phyloP scores from a whole-genome alignment of 2,888 invertebrate species.

The Mesorhabditis spiculigera region DNA sequence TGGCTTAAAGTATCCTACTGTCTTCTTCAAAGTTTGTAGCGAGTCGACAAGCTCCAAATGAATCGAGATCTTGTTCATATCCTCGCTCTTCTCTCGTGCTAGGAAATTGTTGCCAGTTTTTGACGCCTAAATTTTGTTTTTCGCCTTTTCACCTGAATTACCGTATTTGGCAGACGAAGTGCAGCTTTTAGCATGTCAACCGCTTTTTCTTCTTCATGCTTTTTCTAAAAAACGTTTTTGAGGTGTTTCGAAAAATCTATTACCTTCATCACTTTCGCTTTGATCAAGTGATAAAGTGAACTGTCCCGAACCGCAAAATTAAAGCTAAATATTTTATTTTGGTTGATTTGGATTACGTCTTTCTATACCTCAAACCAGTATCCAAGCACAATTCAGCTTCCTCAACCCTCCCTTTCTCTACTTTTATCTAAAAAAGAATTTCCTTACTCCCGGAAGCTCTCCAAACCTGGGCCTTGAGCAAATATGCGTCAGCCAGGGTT shows the following conservation, averaged over 20 bases:
- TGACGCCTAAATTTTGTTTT: background rate
- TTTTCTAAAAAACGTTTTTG: constrained; percentile 17
- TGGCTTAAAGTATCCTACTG: constrained; percentile 21
- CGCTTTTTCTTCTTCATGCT: constrained; percentile 29
- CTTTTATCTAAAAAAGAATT: constrained; percentile 29
- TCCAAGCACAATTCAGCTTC: constrained; percentile 33
- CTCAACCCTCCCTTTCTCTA: constrained; percentile 39
- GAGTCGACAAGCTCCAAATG: constrained; percentile 77
- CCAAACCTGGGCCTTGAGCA: constrained; percentile 71
- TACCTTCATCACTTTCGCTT: constrained; percentile 77
- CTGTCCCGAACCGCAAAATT: constrained; percentile 88
- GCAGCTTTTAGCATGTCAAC: constrained; percentile 27
- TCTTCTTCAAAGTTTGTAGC: constrained; percentile 61
- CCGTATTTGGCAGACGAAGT: background rate
- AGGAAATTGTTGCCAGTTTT: background rate
- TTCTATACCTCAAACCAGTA: constrained; percentile 72
- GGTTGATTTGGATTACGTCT: no score
- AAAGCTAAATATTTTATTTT: constrained; percentile 66
- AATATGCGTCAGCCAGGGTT: constrained; percentile 78
- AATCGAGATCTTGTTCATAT: constrained; percentile 75
- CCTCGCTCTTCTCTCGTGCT: constrained; percentile 24
- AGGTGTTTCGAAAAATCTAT: constrained; percentile 62
- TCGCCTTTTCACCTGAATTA: background rate
- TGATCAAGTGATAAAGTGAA: constrained; percentile 82
- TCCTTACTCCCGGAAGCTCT: background rate